Conservation (phyloP, 2,888 invertebrate genomes). For the Steinernema scapterisci region DNA sequence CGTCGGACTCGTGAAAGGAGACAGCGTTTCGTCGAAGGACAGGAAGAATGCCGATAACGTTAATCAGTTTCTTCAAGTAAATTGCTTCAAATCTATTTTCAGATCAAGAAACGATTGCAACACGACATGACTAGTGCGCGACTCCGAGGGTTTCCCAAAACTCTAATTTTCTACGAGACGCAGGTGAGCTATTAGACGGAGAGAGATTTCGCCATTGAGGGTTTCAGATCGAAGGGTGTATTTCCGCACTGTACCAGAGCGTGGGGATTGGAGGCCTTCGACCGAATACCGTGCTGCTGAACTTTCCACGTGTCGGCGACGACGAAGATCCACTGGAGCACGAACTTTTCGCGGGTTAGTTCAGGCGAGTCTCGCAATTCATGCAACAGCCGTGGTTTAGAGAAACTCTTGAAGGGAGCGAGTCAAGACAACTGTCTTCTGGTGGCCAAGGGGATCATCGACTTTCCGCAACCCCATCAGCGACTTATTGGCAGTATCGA, state of each 20-base stretch:
- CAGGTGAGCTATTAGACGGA: slow-evolving; percentile 69
- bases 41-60: slow-evolving; percentile 39
- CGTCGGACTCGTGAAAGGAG: slow-evolving; percentile 76
- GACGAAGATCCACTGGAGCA: slow-evolving; percentile 47
- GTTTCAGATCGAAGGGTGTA: slow-evolving; percentile 57
- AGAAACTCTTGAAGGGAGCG: slow-evolving; percentile 75
- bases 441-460: slow-evolving; percentile 95
- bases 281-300: slow-evolving; percentile 95
- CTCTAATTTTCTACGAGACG: slow-evolving; percentile 82
- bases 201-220: no score
- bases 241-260: slow-evolving; percentile 78
- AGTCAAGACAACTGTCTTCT: slow-evolving; percentile 91
- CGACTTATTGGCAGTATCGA: slow-evolving; percentile 85
- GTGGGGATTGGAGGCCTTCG: slow-evolving; percentile 95
- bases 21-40: slow-evolving; percentile 20
- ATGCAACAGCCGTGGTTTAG: slow-evolving; percentile 41
- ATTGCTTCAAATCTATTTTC: background rate
- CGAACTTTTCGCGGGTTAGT: slow-evolving; percentile 48
- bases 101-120: slow-evolving; percentile 69
- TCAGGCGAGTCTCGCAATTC: background rate
- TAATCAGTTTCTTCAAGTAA: no score
- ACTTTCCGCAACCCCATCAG: slow-evolving; percentile 86
- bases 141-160: slow-evolving; percentile 95
- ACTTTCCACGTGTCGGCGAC: slow-evolving; percentile 83
- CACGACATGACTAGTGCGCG: slow-evolving; percentile 82